Conservation (phyloP, 2,888 invertebrate genomes). For the Corbicula japonica region DNA sequence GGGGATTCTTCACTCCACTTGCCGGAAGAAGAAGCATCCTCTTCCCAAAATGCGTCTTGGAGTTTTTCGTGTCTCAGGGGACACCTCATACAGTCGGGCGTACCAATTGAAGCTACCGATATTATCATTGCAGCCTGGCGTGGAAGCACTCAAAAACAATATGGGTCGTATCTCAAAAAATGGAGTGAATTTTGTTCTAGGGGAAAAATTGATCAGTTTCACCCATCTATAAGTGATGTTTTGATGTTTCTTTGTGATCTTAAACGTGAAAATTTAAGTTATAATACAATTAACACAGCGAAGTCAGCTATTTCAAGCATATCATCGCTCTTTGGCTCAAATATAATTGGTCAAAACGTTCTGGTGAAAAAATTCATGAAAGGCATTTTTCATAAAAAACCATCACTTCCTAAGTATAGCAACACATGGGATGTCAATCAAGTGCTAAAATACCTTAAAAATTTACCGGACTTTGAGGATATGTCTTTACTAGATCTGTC, state of each 20-base stretch:
- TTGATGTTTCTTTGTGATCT: slow-evolving; percentile 33
- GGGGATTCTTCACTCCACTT: neutral
- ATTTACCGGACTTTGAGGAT: slow-evolving; percentile 14
- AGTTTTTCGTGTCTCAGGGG: slow-evolving; percentile 49
- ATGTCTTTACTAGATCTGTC: slow-evolving; percentile 42
- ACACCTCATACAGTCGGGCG: slow-evolving; percentile 18
- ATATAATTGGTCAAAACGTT: slow-evolving; percentile 16
- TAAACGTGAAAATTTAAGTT: slow-evolving; percentile 34
- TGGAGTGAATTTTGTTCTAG: slow-evolving; percentile 53
- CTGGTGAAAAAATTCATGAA: slow-evolving; percentile 58
- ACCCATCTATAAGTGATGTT: slow-evolving; percentile 38
- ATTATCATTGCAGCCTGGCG: slow-evolving; percentile 58
- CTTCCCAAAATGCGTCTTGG: slow-evolving; percentile 35
- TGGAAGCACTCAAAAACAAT: slow-evolving; percentile 47
- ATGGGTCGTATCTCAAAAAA: slow-evolving; percentile 49
- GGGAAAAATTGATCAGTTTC: slow-evolving; percentile 48
- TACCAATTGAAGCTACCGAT: slow-evolving; percentile 39
- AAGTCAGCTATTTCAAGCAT: slow-evolving; percentile 11
- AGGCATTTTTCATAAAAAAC: slow-evolving; percentile 53
- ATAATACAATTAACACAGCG: slow-evolving; percentile 54
- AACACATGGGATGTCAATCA: slow-evolving; percentile 54
- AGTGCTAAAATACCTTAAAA: slow-evolving; percentile 50
- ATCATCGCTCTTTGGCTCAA: neutral
- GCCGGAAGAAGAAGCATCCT: neutral
- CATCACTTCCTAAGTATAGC: slow-evolving; percentile 48